Evolutionary conservation across 2,888 invertebrate genomes (phyloP), one percentile per base, ranked within the genome.

Genomic region (Dolichopus griseipennis): DNA sequence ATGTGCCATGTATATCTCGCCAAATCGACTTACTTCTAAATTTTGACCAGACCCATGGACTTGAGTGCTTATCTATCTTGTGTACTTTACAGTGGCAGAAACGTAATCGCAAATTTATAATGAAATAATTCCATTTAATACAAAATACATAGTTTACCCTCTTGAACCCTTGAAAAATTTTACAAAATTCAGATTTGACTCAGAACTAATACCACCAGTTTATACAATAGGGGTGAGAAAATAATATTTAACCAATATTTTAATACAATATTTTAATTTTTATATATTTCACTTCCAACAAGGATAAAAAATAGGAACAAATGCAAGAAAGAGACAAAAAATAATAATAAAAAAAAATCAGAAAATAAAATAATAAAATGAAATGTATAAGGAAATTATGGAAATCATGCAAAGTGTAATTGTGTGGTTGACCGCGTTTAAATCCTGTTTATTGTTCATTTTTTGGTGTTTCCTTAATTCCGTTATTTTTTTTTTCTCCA

Each of bases 321-420:
- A 52, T 52, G 52, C 5, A 6, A 37, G 8, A 37, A 37, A 37
- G 37, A 37, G 37, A 37, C 37, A 37, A 37, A 37, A 37, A 37
- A 37, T 5, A 37, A 37, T 5, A 37, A 37, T 7, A 5, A 5
- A 37, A 10, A 52, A 52, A 1, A 52, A 52, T 18, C 2, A 18
- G 2, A 18, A n/a, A 18, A 52, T 2, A n/a, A 37, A 2, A n/a
- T 12, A 12, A 18, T 52, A 41, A 12, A 41, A 41, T 12, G 8
- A 9, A 41, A 41, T 12, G n/a, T n/a, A 41, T 18, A 52, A 15
- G 52, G 52, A 52, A 52, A 52, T 52, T 52, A 18, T 52, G 52
- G 52, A 52, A 52, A 52, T 52, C n/a, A 52, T 52, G 52, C 52
- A 52, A 52, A 52, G 52, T 52, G 52, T 52, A 52, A 52, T 52